Evolutionary conservation across 2,797 vertebrate species (phyloP).

Genomic region (Eulemur albifrons): DNA sequence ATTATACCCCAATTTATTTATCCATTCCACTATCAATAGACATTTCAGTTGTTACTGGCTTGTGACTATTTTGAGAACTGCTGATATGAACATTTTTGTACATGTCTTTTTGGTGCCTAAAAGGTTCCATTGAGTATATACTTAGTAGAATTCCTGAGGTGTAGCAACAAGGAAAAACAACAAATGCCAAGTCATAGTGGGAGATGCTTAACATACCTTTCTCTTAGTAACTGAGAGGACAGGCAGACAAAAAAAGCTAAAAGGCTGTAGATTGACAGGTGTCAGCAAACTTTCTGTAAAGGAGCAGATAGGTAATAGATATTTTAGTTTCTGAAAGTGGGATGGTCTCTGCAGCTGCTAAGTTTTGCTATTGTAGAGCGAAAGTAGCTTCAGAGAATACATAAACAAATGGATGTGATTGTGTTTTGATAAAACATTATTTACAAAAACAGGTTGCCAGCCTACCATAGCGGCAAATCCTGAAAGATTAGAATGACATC

Average conservation of each 20-base stretch:
- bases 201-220: background rate
- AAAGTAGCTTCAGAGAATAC: background rate
- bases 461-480: background rate
- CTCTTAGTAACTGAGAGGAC: background rate
- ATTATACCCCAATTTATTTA: background rate
- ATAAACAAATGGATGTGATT: background rate
- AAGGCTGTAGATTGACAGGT: background rate
- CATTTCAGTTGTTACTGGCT: background rate
- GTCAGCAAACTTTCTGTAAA: background rate
- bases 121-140: background rate
- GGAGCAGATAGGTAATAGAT: background rate
- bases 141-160: background rate
- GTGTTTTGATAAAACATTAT: background rate
- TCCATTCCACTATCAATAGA: background rate
- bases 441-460: background rate
- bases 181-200: background rate
- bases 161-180: background rate
- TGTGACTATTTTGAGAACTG: background rate
- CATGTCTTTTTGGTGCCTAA: background rate
- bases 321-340: background rate
- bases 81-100: background rate
- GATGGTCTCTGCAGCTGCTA: background rate
- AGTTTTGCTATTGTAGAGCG: background rate
- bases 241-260: background rate
- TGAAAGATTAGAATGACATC: background rate